Evolutionary conservation across 2,797 vertebrate species (phyloP).

Genomic region (Sebastes trivittatus): DNA sequence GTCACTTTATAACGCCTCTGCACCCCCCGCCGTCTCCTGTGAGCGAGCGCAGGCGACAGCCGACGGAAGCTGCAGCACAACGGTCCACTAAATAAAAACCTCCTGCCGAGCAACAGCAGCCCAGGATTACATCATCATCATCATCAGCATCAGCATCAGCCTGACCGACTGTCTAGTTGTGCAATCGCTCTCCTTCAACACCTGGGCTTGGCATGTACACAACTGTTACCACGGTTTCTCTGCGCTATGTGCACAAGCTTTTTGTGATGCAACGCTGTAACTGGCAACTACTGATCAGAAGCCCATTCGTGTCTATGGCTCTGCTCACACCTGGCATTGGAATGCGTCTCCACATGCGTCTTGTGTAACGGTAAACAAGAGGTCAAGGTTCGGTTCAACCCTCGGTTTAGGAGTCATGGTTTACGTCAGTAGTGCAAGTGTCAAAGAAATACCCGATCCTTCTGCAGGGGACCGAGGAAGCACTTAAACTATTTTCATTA

Average conservation of each 20-base stretch:
- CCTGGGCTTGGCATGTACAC: neutral
- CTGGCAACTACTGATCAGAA: neutral
- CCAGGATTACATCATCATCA: conserved; percentile 23
- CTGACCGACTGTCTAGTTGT: neutral
- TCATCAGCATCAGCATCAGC: neutral
- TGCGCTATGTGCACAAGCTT: neutral
- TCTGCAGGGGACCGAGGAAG: neutral
- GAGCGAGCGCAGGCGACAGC: neutral
- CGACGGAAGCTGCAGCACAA: neutral
- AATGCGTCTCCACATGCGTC: too few relatives aligned
- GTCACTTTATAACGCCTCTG: neutral
- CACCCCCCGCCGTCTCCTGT: conserved; percentile 2
- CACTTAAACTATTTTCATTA: neutral
- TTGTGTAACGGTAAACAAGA: too few relatives aligned
- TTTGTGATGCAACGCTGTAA: neutral
- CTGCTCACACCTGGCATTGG: too few relatives aligned
- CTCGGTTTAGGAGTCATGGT: neutral
- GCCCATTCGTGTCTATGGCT: neutral
- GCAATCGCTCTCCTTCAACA: neutral
- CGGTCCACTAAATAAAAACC: neutral
- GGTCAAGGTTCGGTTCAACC: neutral
- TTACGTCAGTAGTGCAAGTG: neutral
- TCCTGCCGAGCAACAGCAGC: neutral
- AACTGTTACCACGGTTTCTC: neutral
- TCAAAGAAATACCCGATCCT: neutral